phyloP scores from a whole-genome alignment of 2,888 invertebrate genomes.

The Eupithecia exiguata region DNA sequence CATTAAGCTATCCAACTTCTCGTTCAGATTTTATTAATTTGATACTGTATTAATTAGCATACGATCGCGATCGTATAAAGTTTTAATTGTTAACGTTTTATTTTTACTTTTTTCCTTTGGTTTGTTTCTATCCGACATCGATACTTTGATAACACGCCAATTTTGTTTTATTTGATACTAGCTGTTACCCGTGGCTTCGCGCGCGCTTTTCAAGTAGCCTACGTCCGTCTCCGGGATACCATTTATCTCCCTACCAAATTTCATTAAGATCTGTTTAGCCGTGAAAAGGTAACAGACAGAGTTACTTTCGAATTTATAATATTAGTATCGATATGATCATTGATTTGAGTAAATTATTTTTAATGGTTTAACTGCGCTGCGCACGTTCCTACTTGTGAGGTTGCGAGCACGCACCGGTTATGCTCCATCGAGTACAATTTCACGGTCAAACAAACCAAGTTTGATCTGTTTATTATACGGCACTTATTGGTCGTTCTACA shows the following conservation, averaged over 20 bases:
- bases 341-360: too few relatives aligned
- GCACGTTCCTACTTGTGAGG: not conserved
- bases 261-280: too few relatives aligned
- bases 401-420: slow-evolving; percentile 62
- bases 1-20: slow-evolving; percentile 39
- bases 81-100: not conserved
- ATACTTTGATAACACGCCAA: not conserved
- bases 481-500: slow-evolving; percentile 61
- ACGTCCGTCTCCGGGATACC: too few relatives aligned
- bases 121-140: not conserved
- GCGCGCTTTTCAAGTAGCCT: too few relatives aligned
- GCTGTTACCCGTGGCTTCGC: too few relatives aligned
- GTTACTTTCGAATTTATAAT: too few relatives aligned
- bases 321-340: too few relatives aligned
- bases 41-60: slow-evolving; percentile 18
- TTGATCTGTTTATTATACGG: slow-evolving; percentile 71
- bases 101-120: not conserved
- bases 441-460: slow-evolving; percentile 76
- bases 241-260: too few relatives aligned
- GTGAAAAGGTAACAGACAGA: too few relatives aligned
- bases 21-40: slow-evolving; percentile 21
- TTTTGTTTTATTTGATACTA: not conserved
- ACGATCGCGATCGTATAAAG: not conserved
- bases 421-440: slow-evolving; percentile 73
- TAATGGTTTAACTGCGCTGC: not conserved